phyloP scores from a whole-genome alignment of 2,888 invertebrate genomes.

The Neuroscelio doddi region DNA sequence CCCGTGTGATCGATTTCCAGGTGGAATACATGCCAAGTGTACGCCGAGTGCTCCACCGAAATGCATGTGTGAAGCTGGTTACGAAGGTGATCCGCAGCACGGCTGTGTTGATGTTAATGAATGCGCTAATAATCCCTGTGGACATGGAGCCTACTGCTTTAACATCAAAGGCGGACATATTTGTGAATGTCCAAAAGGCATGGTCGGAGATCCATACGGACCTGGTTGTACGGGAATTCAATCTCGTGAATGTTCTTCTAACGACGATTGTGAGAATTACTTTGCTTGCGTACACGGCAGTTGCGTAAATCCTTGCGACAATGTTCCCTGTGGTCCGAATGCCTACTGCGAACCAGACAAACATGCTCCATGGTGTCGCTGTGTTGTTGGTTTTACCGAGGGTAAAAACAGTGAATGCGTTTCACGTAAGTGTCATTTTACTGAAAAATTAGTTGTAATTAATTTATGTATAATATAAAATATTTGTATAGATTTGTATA shows the following conservation, averaged over 20 bases:
- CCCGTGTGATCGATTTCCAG: slow-evolving; percentile 92
- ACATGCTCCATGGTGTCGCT: slow-evolving; percentile 92
- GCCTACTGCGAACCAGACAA: slow-evolving; percentile 91
- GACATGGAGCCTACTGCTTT: slow-evolving; percentile 89
- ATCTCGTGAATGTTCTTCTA: slow-evolving; percentile 79
- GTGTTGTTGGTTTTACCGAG: slow-evolving; percentile 86
- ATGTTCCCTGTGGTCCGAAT: slow-evolving; percentile 85
- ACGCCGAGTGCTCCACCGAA: slow-evolving; percentile 91
- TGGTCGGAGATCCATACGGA: slow-evolving; percentile 89
- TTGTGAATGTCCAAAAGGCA: slow-evolving; percentile 88
- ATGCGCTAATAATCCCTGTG: slow-evolving; percentile 88
- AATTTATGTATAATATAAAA: no score
- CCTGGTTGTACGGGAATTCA: slow-evolving; percentile 80
- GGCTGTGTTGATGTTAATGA: slow-evolving; percentile 91
- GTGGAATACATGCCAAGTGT: slow-evolving; percentile 92
- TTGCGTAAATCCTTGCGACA: slow-evolving; percentile 87
- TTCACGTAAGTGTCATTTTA: slow-evolving; percentile 77
- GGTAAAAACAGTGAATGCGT: slow-evolving; percentile 87
- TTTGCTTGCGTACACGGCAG: slow-evolving; percentile 85
- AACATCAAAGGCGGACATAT: slow-evolving; percentile 90
- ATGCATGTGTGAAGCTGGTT: slow-evolving; percentile 91
- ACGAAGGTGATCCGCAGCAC: slow-evolving; percentile 87
- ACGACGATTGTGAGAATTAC: slow-evolving; percentile 86
- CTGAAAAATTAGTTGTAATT: no score
- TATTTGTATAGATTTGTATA: no score